phyloP scores from a whole-genome alignment of 2,888 invertebrate genomes.

The Salpingus planirostris region DNA sequence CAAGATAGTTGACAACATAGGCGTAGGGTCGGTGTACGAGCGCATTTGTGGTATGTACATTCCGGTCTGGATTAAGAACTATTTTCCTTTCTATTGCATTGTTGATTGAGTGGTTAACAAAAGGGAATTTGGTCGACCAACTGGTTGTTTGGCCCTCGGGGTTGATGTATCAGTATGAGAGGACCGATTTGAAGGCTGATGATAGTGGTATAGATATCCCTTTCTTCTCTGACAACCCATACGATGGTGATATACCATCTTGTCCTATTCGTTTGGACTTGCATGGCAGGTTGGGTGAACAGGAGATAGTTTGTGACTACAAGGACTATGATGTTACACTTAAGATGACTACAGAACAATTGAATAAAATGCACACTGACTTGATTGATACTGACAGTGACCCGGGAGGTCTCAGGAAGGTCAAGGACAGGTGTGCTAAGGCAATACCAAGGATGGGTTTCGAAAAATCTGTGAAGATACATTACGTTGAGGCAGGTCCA shows the following conservation, averaged over 20 bases:
- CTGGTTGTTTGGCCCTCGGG: too few species aligned
- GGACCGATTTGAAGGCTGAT: not conserved
- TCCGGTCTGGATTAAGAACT: too few species aligned
- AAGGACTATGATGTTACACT: not conserved
- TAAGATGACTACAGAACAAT: slow-evolving; percentile 2
- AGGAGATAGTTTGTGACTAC: slow-evolving; percentile 1
- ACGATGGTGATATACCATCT: slow-evolving; percentile 3
- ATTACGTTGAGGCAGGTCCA: slow-evolving; percentile 9
- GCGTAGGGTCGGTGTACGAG: too few species aligned
- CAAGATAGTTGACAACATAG: too few species aligned
- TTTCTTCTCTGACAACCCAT: not conserved
- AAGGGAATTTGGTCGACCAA: not conserved
- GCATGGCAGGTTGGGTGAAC: slow-evolving; percentile 4
- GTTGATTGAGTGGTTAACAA: not conserved
- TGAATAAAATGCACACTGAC: slow-evolving; percentile 2
- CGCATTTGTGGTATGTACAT: too few species aligned
- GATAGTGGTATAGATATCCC: slow-evolving; percentile 1
- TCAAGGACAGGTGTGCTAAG: slow-evolving; percentile 1
- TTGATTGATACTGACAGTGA: slow-evolving; percentile 8
- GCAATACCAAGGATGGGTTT: slow-evolving; percentile 6
- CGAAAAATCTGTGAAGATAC: slow-evolving; percentile 1
- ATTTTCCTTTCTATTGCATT: too few species aligned
- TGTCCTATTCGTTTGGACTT: slow-evolving; percentile 7
- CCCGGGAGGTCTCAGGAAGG: slow-evolving; percentile 2
- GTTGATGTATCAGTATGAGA: too few species aligned